phyloP scores from a whole-genome alignment of 2,888 invertebrate genomes.

The Emmelina monodactyla region DNA sequence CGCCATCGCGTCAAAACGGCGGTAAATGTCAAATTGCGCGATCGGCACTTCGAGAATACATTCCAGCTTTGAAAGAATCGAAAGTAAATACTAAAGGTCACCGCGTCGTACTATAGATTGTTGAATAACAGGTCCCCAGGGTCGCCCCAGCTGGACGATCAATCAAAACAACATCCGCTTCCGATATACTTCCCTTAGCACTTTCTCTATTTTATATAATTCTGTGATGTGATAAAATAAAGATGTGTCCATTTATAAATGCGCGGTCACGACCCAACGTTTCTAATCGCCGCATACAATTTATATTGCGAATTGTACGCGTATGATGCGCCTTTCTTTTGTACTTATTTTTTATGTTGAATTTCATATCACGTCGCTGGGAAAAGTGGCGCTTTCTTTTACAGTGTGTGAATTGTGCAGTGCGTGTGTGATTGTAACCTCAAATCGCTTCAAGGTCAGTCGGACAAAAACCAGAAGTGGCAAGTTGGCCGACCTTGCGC shows the following conservation, averaged over 20 bases:
- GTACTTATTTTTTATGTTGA: conserved; percentile 13
- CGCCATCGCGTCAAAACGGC: too few relatives aligned
- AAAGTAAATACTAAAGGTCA: conserved; percentile 38
- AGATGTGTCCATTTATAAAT: not conserved
- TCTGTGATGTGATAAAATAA: conserved; percentile 8
- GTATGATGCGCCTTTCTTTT: not conserved
- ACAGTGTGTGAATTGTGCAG: conserved; percentile 24
- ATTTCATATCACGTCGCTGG: conserved; percentile 38
- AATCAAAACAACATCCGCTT: conserved; percentile 53
- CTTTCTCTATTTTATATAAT: conserved; percentile 48
- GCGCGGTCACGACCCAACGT: not conserved
- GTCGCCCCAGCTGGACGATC: conserved; percentile 35
- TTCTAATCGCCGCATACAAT: not conserved
- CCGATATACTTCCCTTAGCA: conserved; percentile 34
- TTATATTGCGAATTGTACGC: not conserved
- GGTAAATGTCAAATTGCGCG: too few relatives aligned
- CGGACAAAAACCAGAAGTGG: conserved; percentile 43
- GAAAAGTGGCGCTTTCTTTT: conserved; percentile 52
- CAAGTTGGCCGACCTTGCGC: conserved; percentile 37
- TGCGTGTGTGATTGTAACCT: conserved; percentile 46
- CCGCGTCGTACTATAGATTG: conserved; percentile 38
- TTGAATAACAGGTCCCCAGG: conserved; percentile 49
- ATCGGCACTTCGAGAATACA: too few relatives aligned
- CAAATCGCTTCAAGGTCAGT: conserved; percentile 46
- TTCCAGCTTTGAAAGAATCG: too few relatives aligned